phyloP scores from a whole-genome alignment of 64 coral and sea anemone species.

The Trachythela sp. region DNA sequence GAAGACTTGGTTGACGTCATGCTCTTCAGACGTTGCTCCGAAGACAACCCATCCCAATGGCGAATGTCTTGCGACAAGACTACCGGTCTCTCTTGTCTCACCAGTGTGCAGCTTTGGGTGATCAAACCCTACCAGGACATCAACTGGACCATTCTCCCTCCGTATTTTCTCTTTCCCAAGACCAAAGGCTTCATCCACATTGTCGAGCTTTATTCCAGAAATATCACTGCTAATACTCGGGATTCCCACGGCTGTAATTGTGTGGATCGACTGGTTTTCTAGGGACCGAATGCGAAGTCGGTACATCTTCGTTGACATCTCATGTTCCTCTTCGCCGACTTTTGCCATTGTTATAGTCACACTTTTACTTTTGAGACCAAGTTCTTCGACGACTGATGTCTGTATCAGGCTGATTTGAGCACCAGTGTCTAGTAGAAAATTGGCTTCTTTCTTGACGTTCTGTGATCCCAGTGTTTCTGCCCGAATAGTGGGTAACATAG shows the following conservation, averaged over 20 bases:
- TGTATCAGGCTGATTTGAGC: not conserved
- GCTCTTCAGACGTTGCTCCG: not conserved
- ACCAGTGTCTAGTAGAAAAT: not conserved
- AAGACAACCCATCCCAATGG: conserved; percentile 38
- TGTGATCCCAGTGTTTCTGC: not conserved
- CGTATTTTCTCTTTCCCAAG: not conserved
- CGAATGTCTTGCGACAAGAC: conserved; percentile 11
- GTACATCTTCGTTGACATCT: not conserved
- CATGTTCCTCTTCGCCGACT: not conserved
- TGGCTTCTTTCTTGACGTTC: not conserved
- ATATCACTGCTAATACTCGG: not conserved
- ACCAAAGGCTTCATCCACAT: not conserved
- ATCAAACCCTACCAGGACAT: conserved; percentile 5
- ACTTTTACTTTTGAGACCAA: not conserved
- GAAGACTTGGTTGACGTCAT: not conserved
- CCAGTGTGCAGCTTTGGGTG: conserved; percentile 27
- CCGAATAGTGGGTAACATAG: not conserved
- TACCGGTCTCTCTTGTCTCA: conserved; percentile 5
- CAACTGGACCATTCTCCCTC: not conserved
- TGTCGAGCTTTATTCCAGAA: not conserved
- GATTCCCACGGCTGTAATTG: not conserved
- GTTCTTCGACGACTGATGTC: not conserved
- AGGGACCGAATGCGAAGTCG: not conserved
- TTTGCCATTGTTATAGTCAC: not conserved
- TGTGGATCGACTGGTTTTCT: not conserved